Percentiles rank a stretch among this genome's conserved stretches.
These are phyloP conservation scores for Nerophis lumbriciformis DNA, from an alignment of 2,113 vertebrate species.

Conservation along the genomic window DNA sequence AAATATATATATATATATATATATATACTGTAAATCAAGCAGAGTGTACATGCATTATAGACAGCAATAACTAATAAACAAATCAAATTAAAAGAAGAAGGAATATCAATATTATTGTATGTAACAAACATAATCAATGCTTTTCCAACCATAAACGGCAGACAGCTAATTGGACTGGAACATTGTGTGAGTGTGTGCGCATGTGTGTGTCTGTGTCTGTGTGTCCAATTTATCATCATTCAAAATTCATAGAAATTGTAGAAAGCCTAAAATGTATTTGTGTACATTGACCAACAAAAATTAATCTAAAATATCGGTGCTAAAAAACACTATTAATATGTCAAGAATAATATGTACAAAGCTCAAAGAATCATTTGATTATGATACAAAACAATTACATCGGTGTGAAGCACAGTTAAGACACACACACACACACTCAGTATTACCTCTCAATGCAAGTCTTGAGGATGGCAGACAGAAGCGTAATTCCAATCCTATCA, in stretches of 20 bases:
- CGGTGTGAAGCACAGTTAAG: background rate
- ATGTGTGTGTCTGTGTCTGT: background rate
- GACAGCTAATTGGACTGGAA: slow-evolving; percentile 2
- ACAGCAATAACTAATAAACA: background rate
- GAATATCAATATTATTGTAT: background rate
- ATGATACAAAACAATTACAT: too few species aligned
- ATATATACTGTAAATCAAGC: too few species aligned
- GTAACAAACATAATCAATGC: slow-evolving; percentile 21
- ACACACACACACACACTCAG: slow-evolving; percentile 5
- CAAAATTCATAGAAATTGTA: background rate
- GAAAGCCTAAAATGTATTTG: background rate
- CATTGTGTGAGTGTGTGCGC: slow-evolving; percentile 11
- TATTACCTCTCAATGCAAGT: slow-evolving; percentile 51
- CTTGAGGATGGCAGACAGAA: slow-evolving; percentile 14
- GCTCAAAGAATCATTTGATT: too few species aligned
- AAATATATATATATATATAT: too few species aligned
- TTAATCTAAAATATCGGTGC: too few species aligned
- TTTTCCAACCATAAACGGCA: slow-evolving; percentile 21
- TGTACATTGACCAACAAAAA: too few species aligned
- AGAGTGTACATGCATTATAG: too few species aligned
- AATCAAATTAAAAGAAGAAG: background rate
- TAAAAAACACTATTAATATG: too few species aligned
- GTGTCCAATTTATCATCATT: background rate
- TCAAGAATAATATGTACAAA: too few species aligned
- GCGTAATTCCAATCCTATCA: slow-evolving; percentile 38